Conservation (phyloP, 2,797 vertebrate species). For the Sphenopsis melanotis region DNA sequence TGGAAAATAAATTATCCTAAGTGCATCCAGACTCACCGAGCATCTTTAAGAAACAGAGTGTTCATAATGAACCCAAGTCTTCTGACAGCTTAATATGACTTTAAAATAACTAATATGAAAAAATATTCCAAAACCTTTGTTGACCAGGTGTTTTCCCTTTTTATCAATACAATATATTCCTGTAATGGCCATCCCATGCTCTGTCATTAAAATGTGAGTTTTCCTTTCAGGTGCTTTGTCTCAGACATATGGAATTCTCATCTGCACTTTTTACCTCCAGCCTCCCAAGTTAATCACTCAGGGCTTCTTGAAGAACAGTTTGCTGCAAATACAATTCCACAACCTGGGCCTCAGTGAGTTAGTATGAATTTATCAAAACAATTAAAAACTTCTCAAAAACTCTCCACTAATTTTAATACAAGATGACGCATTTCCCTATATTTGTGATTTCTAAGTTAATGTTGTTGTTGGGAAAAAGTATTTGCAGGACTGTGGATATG, state of each 20-base stretch:
- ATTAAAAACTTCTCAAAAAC: background rate
- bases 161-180: conserved; percentile 40
- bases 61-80: conserved; percentile 50
- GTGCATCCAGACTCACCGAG: conserved; percentile 46
- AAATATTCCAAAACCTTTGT: conserved; percentile 21
- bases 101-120: conserved; percentile 31
- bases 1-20: conserved; percentile 71
- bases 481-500: background rate
- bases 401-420: background rate
- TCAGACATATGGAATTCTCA: conserved; percentile 49
- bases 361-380: background rate
- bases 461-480: background rate
- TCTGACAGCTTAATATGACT: conserved; percentile 24
- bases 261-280: conserved; percentile 24
- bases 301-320: background rate
- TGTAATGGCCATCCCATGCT: conserved; percentile 35
- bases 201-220: conserved; percentile 50
- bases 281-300: conserved; percentile 33
- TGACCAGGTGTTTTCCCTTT: conserved; percentile 52
- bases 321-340: background rate
- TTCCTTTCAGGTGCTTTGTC: conserved; percentile 47
- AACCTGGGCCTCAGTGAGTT: background rate
- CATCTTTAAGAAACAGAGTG: conserved; percentile 45
- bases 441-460: background rate
- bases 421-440: background rate